Evolutionary conservation across 2,888 invertebrate genomes (phyloP).

Genomic region (Parnassius mnemosyne): DNA sequence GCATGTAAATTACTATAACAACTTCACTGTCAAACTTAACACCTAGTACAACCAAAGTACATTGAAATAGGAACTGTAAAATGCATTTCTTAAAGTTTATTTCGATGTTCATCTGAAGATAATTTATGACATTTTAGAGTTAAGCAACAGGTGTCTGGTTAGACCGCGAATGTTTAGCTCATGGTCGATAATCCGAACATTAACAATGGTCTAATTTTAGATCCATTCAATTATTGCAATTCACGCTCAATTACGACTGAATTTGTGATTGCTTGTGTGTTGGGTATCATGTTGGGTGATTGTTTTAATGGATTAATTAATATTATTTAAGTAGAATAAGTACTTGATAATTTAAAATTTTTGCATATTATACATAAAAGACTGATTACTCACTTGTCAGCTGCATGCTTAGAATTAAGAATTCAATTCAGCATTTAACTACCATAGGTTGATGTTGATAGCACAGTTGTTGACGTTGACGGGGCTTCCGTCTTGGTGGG

Average conservation of each 20-base stretch:
- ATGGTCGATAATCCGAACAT: slow-evolving; percentile 50
- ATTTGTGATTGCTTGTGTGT: slow-evolving; percentile 38
- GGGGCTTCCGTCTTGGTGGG: no score
- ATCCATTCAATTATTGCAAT: slow-evolving; percentile 54
- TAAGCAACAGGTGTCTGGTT: slow-evolving; percentile 26
- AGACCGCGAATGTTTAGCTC: slow-evolving; percentile 33
- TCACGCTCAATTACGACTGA: slow-evolving; percentile 42
- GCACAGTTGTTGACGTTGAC: no score
- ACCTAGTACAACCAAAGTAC: slow-evolving; percentile 20
- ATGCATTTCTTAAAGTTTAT: neutral
- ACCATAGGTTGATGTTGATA: no score
- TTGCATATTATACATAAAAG: no score
- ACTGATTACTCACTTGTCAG: no score
- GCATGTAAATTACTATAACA: slow-evolving; percentile 57
- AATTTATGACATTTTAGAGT: slow-evolving; percentile 3
- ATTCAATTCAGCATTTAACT: no score
- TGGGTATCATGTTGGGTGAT: slow-evolving; percentile 31
- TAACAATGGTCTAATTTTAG: slow-evolving; percentile 48
- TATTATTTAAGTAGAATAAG: no score
- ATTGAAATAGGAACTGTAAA: slow-evolving; percentile 24
- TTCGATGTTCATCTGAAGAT: neutral
- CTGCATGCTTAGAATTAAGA: no score
- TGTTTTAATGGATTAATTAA: slow-evolving; percentile 20
- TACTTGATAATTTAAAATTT: no score
- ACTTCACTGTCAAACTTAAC: slow-evolving; percentile 38